Evolutionary conservation across 1,140 invertebrate genomes (phyloP).

Genomic region (Tachypleus tridentatus): DNA sequence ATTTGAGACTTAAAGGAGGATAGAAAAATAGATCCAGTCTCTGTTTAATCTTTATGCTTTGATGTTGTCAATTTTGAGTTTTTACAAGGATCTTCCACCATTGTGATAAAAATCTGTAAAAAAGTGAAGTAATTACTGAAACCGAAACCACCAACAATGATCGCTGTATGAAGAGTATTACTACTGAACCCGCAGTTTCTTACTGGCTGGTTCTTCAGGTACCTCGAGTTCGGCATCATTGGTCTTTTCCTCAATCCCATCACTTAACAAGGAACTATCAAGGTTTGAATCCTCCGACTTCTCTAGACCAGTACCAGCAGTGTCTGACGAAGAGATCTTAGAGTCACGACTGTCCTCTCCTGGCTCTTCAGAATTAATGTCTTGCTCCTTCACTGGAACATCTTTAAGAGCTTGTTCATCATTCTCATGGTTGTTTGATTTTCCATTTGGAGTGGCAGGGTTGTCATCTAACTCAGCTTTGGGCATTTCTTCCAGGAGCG

Average conservation of each 20-base stretch:
- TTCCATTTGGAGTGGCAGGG: not conserved
- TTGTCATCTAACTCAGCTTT: constrained; percentile 14
- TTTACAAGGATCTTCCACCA: too few species aligned
- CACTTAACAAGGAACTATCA: constrained; percentile 11
- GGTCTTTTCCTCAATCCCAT: constrained; percentile 15
- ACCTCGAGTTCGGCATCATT: constrained; percentile 12
- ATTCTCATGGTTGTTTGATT: constrained; percentile 5
- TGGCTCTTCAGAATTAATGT: not conserved
- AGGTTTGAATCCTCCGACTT: not conserved
- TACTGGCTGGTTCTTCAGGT: constrained; percentile 15
- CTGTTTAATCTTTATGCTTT: too few species aligned
- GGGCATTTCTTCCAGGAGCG: constrained; percentile 63
- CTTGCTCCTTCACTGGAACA: too few species aligned
- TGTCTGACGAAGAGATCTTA: constrained; percentile 3
- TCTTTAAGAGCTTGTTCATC: constrained; percentile 6
- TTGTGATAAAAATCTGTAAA: too few species aligned
- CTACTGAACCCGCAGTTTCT: constrained; percentile 16
- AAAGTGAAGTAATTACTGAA: too few species aligned
- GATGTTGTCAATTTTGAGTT: too few species aligned
- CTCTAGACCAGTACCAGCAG: constrained; percentile 4
- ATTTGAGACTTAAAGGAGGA: too few species aligned
- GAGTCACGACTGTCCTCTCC: constrained; percentile 6
- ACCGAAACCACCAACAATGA: too few species aligned
- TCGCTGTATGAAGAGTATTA: not conserved
- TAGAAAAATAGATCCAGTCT: too few species aligned